These are phyloP conservation scores for Sesamia inferens DNA, from an alignment of 2,888 invertebrate species.

Conservation along the genomic window DNA sequence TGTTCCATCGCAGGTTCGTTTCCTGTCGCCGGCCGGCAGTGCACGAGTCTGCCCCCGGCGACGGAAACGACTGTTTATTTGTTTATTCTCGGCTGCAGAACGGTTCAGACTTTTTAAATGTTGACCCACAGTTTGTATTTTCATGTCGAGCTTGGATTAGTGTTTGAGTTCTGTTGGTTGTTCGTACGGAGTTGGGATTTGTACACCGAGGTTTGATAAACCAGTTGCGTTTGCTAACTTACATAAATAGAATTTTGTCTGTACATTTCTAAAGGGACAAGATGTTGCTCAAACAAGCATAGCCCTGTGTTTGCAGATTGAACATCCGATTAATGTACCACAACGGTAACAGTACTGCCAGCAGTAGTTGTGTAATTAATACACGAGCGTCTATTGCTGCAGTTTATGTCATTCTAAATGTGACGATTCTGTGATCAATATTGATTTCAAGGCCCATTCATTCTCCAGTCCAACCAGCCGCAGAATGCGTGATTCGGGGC, in stretches of 20 bases:
- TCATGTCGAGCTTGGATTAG: constrained; percentile 21
- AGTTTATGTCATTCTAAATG: neutral
- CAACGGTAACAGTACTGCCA: too few species aligned
- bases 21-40: constrained; percentile 64
- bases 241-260: neutral
- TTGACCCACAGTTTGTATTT: constrained; percentile 36
- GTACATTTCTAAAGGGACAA: neutral
- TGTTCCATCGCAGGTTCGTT: constrained; percentile 62
- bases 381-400: neutral
- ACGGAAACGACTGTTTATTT: constrained; percentile 50
- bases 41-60: constrained; percentile 8
- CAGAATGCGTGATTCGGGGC: neutral
- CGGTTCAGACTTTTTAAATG: constrained; percentile 39
- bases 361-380: too few species aligned
- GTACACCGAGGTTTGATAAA: constrained; percentile 4
- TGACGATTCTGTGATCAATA: neutral
- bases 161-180: constrained; percentile 1
- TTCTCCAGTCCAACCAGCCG: neutral
- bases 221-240: neutral
- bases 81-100: constrained; percentile 44
- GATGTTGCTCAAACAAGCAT: neutral
- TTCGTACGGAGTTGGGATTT: neutral
- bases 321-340: neutral
- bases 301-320: neutral
- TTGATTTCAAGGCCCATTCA: neutral